phyloP scores from a whole-genome alignment of 2,113 vertebrate species.

The Oncorhynchus clarkii region DNA sequence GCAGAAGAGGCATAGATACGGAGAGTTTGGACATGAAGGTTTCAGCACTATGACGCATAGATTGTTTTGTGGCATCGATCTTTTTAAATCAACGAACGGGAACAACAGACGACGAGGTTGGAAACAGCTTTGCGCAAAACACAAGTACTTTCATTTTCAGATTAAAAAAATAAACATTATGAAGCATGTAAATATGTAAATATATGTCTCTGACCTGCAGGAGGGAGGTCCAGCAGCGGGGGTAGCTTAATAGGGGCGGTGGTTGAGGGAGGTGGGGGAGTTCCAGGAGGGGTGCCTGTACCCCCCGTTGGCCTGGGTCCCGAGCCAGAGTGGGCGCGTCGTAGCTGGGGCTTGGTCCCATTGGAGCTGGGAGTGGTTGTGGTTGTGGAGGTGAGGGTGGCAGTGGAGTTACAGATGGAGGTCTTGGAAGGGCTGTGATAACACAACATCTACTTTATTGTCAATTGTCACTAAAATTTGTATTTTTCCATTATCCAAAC shows the following conservation, averaged over 20 bases:
- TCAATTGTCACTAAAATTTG: too few species aligned
- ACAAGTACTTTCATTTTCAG: too few species aligned
- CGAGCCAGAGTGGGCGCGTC: background rate
- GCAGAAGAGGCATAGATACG: slow-evolving; percentile 47
- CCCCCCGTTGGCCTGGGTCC: background rate
- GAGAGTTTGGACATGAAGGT: too few species aligned
- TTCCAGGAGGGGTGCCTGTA: slow-evolving; percentile 37
- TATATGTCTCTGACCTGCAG: slow-evolving; percentile 45
- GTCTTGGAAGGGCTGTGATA: slow-evolving; percentile 44
- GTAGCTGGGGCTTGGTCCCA: slow-evolving; percentile 2
- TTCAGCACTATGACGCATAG: too few species aligned
- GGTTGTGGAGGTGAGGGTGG: slow-evolving; percentile 22
- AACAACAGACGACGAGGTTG: too few species aligned
- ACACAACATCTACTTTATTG: too few species aligned
- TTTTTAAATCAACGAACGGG: too few species aligned
- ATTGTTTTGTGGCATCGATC: too few species aligned
- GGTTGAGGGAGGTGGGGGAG: slow-evolving; percentile 27
- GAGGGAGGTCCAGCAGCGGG: slow-evolving; percentile 77
- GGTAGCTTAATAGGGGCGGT: slow-evolving; percentile 66
- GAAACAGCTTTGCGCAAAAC: too few species aligned
- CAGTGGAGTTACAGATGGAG: slow-evolving; percentile 28
- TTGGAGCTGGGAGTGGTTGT: slow-evolving; percentile 29
- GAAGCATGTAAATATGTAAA: too few species aligned
- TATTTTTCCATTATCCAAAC: too few species aligned
- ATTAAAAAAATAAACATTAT: too few species aligned